phyloP scores from a whole-genome alignment of 2,888 invertebrate species.

The Ormia ochracea region DNA sequence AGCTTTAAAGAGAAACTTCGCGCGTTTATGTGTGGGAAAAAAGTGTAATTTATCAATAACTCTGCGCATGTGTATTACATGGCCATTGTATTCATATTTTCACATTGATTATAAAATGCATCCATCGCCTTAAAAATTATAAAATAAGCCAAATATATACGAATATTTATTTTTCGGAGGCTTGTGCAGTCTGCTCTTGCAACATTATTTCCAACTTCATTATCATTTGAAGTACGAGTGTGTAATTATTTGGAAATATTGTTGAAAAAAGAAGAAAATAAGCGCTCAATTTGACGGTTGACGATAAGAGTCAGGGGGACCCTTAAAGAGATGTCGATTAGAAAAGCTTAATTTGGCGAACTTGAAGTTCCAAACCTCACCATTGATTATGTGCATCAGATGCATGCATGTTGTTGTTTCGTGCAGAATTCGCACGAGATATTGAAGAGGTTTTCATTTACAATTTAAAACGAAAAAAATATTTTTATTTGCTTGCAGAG shows the following conservation, averaged over 20 bases:
- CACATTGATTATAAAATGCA: constrained; percentile 52
- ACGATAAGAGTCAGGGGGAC: neutral
- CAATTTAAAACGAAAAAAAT: too few species aligned
- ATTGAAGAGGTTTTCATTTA: too few species aligned
- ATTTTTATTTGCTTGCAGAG: too few species aligned
- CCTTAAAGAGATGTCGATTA: neutral
- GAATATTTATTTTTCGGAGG: neutral
- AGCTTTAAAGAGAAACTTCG: constrained; percentile 5
- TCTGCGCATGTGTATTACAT: neutral
- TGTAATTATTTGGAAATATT: constrained; percentile 5
- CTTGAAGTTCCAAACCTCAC: neutral
- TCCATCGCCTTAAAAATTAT: constrained; percentile 35
- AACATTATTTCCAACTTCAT: constrained; percentile 2
- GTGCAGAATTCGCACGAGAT: too few species aligned
- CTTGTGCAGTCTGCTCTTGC: constrained; percentile 6
- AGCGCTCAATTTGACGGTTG: constrained; percentile 15
- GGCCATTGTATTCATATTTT: constrained; percentile 12
- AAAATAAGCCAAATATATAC: neutral
- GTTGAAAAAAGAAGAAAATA: constrained; percentile 19
- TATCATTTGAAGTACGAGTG: neutral
- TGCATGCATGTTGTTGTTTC: too few species aligned
- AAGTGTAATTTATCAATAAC: neutral
- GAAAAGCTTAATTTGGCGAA: neutral
- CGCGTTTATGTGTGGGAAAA: constrained; percentile 1
- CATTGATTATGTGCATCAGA: too few species aligned